Evolutionary conservation across 2,113 vertebrate genomes (phyloP), one percentile per base, ranked within the genome.

Genomic region (Mesoclemmys tuberculata): DNA sequence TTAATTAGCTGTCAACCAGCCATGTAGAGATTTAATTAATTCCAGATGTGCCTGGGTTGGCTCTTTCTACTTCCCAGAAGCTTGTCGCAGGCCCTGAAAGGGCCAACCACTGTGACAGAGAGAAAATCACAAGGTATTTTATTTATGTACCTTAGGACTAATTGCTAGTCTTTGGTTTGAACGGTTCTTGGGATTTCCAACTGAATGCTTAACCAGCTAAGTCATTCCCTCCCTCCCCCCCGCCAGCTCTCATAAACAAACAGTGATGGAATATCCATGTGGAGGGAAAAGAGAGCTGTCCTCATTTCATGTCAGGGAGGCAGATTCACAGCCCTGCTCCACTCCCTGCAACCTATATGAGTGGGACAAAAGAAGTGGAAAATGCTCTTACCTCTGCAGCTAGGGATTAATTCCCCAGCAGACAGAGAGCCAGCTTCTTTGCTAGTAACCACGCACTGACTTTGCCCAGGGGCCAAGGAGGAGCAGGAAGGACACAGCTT

Each of bases 361-460:
- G 29, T 0, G 80, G 24, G 4, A 64, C 41, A 41, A 55, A 54
- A 35, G 29, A 64, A 64, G 1, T 13, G 58, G 44, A 18, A 52
- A 16, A 3, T 14, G 51, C 4, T 4, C 64, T 41, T 8, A 5
- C 0, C 29, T 44, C 71, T 24, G 4, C 2, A 35, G 27, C 10
- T 85, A 68, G 8, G 87, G 81, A 79, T 80, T 21, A 0, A 0
- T 0, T 31, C 48, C 27, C 51, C 26, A 5, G 1, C 0, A 3
- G 13, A 10, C 71, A 82, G 26, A 46, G 41, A n/a, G 8, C n/a
- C 46, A 27, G 4, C 3, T 44, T 29, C 13, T 46, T 0, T 12
- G 29, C 41, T 21, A 4, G 8, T 12, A n/a, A 38, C 14, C 64
- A 68, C 35, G 14, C 35, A 35, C 10, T 3, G 7, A 64, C 31